Percentiles rank a stretch among this genome's conserved stretches.
Conservation (phyloP, 2,888 invertebrate species). For the Melieria crassipennis region DNA sequence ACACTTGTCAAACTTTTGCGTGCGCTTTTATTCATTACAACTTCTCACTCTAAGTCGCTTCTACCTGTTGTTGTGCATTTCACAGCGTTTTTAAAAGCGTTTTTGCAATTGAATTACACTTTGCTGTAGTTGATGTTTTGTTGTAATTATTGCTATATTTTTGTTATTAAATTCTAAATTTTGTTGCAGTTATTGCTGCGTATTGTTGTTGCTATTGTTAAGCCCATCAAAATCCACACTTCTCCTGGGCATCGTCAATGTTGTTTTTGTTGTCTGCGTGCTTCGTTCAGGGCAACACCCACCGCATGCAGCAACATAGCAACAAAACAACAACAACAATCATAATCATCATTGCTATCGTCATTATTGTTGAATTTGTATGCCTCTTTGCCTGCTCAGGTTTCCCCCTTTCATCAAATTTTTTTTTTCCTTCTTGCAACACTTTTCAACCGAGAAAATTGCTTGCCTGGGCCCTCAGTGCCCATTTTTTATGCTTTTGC, state of each 20-base stretch:
- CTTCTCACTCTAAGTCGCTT: no score
- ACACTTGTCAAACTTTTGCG: no score
- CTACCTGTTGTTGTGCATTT: no score
- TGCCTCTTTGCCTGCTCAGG: neutral
- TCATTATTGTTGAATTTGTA: neutral
- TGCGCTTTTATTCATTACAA: no score
- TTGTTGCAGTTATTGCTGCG: neutral
- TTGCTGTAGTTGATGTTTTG: no score
- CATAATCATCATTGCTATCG: neutral
- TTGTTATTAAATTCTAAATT: neutral
- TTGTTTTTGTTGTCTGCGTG: neutral
- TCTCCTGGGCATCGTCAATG: conserved; percentile 3
- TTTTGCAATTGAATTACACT: no score
- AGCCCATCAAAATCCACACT: no score
- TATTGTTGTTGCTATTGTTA: neutral
- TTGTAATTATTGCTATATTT: no score
- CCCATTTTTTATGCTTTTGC: neutral
- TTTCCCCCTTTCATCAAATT: neutral
- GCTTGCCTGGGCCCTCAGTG: neutral
- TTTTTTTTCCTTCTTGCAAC: neutral
- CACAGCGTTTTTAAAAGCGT: no score
- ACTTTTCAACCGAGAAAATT: neutral
- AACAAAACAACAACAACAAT: neutral
- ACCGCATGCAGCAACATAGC: neutral
- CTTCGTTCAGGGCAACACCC: neutral